These are phyloP conservation scores for Eospalax fontanierii DNA, from an alignment of 2,797 vertebrate species.

Conservation along the genomic window DNA sequence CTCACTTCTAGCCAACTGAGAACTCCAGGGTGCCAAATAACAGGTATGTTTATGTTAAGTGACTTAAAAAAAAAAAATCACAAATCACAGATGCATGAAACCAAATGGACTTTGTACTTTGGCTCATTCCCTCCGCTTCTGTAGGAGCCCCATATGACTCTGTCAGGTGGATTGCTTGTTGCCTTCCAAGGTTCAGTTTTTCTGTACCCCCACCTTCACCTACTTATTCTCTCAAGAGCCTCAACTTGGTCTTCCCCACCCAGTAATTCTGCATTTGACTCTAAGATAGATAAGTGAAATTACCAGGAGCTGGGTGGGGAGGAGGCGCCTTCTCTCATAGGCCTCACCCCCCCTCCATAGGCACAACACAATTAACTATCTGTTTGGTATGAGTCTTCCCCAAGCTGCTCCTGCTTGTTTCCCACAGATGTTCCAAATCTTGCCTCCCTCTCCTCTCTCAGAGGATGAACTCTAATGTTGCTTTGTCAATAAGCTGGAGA, in stretches of 20 bases:
- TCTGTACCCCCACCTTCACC: not conserved
- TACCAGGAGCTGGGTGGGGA: not conserved
- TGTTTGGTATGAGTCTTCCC: constrained; percentile 25
- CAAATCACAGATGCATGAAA: not conserved
- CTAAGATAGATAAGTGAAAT: constrained; percentile 56
- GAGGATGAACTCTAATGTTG: not conserved
- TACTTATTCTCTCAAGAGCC: not conserved
- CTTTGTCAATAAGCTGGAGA: not conserved
- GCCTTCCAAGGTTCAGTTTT: not conserved
- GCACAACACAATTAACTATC: constrained; percentile 39
- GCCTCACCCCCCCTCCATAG: not conserved
- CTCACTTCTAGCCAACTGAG: constrained; percentile 74
- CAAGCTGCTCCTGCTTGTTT: not conserved
- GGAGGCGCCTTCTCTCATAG: constrained; percentile 6
- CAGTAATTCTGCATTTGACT: not conserved
- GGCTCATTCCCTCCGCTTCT: not conserved
- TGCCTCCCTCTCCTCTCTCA: not conserved
- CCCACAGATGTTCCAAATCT: not conserved
- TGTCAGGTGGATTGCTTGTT: not conserved
- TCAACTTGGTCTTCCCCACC: constrained; percentile 10
- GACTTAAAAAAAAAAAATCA: not conserved
- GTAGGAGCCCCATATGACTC: not conserved
- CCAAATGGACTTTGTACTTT: constrained; percentile 27
- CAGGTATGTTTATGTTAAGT: constrained; percentile 53
- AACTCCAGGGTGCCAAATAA: constrained; percentile 66